These are phyloP conservation scores for Himalopsyche anomala DNA, from an alignment of 2,888 invertebrate genomes.

Conservation along the genomic window DNA sequence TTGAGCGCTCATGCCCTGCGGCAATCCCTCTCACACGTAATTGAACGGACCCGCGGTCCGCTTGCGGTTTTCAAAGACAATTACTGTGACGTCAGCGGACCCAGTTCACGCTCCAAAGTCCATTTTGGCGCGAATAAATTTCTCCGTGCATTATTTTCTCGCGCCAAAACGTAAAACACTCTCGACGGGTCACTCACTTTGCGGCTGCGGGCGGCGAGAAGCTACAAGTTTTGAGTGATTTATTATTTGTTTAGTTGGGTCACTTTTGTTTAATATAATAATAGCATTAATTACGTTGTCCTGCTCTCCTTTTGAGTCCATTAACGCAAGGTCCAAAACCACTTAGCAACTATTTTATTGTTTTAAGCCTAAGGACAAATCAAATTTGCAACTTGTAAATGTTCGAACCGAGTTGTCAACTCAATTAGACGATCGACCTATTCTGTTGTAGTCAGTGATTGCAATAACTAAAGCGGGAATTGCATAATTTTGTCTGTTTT, in stretches of 20 bases:
- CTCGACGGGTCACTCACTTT: slow-evolving; percentile 34
- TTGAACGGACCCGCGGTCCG: slow-evolving; percentile 22
- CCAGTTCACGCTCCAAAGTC: slow-evolving; percentile 20
- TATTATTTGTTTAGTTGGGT: slow-evolving; percentile 16
- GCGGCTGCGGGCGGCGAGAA: slow-evolving; percentile 7
- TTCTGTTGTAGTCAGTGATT: too few species aligned
- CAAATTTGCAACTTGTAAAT: background rate
- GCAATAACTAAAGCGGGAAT: too few species aligned
- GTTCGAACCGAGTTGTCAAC: too few species aligned
- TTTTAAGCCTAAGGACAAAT: background rate
- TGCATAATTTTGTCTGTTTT: too few species aligned
- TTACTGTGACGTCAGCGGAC: slow-evolving; percentile 26
- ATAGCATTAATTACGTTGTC: background rate
- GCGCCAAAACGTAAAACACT: slow-evolving; percentile 34
- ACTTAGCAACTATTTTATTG: slow-evolving; percentile 8
- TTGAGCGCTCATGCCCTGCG: slow-evolving; percentile 10
- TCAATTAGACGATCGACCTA: too few species aligned
- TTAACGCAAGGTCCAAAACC: background rate
- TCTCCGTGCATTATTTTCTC: slow-evolving; percentile 30
- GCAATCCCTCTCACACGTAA: slow-evolving; percentile 7
- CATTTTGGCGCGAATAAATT: slow-evolving; percentile 30
- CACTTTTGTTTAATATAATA: slow-evolving; percentile 13
- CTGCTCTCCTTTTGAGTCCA: background rate
- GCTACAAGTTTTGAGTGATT: slow-evolving; percentile 30
- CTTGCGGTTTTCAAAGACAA: slow-evolving; percentile 22